A percentile compares a stretch with the other conserved stretches of the same genome.
Conservation (phyloP, 2,113 vertebrate genomes). For the Cyanoderma ruficeps region DNA sequence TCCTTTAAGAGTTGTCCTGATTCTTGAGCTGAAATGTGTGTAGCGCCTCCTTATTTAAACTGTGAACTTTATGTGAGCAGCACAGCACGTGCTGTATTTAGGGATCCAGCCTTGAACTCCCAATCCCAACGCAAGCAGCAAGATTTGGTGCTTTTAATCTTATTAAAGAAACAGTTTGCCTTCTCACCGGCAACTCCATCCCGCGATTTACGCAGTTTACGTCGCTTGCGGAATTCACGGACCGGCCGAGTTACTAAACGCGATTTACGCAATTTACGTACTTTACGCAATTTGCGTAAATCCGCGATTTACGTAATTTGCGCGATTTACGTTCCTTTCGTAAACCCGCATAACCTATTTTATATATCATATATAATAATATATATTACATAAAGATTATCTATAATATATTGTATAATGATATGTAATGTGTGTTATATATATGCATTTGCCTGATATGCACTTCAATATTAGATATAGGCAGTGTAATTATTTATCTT, state of each 20-base stretch:
- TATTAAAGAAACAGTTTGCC: not conserved
- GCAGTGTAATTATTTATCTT: not conserved
- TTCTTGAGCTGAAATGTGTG: not conserved
- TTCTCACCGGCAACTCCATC: not conserved
- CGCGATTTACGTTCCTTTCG: too few species aligned
- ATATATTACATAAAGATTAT: too few species aligned
- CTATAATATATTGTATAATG: too few species aligned
- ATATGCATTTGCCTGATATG: not conserved
- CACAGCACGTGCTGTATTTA: not conserved
- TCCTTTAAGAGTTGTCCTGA: not conserved
- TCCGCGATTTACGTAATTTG: too few species aligned
- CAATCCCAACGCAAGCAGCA: not conserved
- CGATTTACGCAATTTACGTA: too few species aligned
- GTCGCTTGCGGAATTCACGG: too few species aligned
- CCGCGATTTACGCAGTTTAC: fast-evolving
- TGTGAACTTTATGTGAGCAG: not conserved
- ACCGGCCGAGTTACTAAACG: too few species aligned
- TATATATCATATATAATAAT: too few species aligned
- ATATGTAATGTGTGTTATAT: too few species aligned
- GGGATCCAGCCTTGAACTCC: not conserved
- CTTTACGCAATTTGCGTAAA: too few species aligned
- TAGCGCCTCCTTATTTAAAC: not conserved
- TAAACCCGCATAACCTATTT: too few species aligned
- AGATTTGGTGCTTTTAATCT: not conserved
- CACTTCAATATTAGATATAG: not conserved